Conservation (phyloP, 1,140 invertebrate genomes). For the Coptotermes formosanus region DNA sequence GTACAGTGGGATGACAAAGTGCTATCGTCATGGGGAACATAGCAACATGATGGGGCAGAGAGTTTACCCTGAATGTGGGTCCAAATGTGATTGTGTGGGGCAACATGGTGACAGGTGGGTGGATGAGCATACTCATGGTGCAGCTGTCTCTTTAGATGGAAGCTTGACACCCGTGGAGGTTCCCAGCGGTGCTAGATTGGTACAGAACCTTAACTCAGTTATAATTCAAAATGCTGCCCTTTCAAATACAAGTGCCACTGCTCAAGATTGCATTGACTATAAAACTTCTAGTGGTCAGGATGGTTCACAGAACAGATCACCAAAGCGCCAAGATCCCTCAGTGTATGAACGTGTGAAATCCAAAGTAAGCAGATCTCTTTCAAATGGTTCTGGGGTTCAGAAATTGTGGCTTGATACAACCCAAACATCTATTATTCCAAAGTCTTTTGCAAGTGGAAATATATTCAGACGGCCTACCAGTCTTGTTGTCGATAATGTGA, state of each 20-base stretch:
- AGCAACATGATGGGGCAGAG: constrained; percentile 27
- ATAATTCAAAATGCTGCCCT: not conserved
- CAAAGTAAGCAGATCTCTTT: constrained; percentile 56
- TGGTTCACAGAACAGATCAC: constrained; percentile 43
- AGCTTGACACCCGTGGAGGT: not conserved
- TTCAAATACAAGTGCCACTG: too few relatives aligned
- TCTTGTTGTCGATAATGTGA: constrained; percentile 34
- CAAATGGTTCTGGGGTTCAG: constrained; percentile 48
- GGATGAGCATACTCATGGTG: constrained; percentile 3
- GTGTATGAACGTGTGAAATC: constrained; percentile 61
- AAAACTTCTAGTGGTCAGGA: not conserved
- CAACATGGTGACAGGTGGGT: not conserved
- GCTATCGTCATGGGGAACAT: constrained; percentile 22
- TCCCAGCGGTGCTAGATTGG: not conserved
- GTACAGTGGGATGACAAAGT: not conserved
- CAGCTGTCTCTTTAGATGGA: not conserved
- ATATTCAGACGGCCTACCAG: constrained; percentile 36
- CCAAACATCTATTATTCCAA: constrained; percentile 22
- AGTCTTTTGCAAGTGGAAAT: constrained; percentile 11
- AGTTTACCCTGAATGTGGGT: not conserved
- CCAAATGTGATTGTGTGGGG: not conserved
- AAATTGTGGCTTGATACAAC: constrained; percentile 38
- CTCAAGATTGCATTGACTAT: too few relatives aligned
- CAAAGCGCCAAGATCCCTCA: constrained; percentile 54
- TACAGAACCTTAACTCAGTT: not conserved